These are phyloP conservation scores for Rhombomys opimus DNA, from an alignment of 2,113 vertebrate genomes.

Conservation along the genomic window DNA sequence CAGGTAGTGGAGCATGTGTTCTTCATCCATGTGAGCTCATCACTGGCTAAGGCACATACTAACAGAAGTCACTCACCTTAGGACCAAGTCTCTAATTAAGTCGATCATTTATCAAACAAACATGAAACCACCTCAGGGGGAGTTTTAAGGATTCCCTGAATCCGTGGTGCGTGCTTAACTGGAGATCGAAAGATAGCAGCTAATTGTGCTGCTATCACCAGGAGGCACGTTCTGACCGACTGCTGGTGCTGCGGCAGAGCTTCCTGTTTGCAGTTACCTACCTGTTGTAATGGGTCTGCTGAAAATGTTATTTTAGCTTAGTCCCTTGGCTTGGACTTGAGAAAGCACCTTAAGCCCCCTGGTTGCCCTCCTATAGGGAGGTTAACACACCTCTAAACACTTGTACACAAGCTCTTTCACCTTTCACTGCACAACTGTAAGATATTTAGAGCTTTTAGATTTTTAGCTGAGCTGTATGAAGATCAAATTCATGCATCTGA, in stretches of 20 bases:
- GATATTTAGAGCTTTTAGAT: slow-evolving; percentile 67
- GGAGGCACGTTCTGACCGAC: slow-evolving; percentile 30
- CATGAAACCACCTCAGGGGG: neutral
- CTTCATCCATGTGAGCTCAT: neutral
- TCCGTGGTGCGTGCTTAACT: slow-evolving; percentile 11
- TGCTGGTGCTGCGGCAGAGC: neutral
- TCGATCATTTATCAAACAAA: slow-evolving; percentile 31
- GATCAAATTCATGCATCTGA: slow-evolving; percentile 64
- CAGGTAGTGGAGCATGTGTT: neutral
- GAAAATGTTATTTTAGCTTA: slow-evolving; percentile 51
- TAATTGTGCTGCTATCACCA: slow-evolving; percentile 27
- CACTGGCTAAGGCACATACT: neutral
- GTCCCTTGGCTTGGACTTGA: slow-evolving; percentile 49
- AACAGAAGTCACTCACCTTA: neutral
- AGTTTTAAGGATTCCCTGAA: neutral
- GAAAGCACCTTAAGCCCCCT: slow-evolving; percentile 29
- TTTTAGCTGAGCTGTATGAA: slow-evolving; percentile 54
- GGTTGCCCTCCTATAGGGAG: slow-evolving; percentile 74
- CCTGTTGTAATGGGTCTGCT: slow-evolving; percentile 1
- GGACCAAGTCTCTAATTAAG: neutral
- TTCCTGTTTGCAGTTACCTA: slow-evolving; percentile 39
- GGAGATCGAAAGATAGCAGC: neutral
- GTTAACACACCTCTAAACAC: slow-evolving; percentile 57
- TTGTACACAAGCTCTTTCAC: slow-evolving; percentile 67
- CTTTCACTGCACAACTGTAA: slow-evolving; percentile 54